Conservation (phyloP, 2,797 vertebrate genomes). For the Argya squamiceps region DNA sequence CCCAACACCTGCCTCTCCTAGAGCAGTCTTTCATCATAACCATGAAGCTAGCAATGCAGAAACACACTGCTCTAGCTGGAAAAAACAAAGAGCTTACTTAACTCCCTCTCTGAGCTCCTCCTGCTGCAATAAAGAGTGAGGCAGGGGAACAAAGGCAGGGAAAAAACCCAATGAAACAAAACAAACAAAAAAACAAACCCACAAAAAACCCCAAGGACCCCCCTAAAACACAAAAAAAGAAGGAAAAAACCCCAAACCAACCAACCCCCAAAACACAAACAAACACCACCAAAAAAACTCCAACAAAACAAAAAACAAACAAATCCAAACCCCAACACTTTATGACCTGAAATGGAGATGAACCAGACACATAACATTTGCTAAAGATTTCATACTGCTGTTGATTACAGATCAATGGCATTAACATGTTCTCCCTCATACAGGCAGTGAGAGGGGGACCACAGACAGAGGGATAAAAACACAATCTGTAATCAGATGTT, state of each 20-base stretch:
- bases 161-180: neutral
- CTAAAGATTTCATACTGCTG: neutral
- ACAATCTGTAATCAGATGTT: neutral
- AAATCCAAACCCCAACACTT: neutral
- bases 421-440: neutral
- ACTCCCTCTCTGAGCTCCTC: neutral
- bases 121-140: neutral
- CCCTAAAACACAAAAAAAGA: neutral
- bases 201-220: neutral
- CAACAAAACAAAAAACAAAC: neutral
- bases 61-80: neutral
- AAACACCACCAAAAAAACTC: neutral
- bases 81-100: neutral
- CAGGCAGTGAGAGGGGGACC: neutral
- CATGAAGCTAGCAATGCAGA: neutral
- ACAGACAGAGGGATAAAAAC: neutral
- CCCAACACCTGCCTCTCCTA: neutral
- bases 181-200: neutral
- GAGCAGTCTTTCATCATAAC: neutral
- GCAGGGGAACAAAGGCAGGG: neutral
- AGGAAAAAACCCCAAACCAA: neutral
- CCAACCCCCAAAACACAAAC: neutral
- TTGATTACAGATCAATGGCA: neutral
- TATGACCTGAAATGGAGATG: neutral
- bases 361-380: neutral